Evolutionary conservation across 1,140 invertebrate species (phyloP).

Genomic region (Zaprionus nigranus): DNA sequence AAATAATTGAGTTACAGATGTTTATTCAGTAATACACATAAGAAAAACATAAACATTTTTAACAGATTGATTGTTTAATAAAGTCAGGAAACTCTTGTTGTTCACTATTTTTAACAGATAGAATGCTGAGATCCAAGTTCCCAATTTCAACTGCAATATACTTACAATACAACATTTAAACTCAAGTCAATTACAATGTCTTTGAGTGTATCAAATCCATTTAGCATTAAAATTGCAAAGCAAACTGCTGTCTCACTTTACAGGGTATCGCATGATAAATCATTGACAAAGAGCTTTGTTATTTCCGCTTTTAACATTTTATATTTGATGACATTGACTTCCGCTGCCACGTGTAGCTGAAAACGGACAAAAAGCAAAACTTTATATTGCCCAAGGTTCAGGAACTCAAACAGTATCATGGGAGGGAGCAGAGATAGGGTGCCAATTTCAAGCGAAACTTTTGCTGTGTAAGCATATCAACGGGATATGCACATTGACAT

Average conservation of each 20-base stretch:
- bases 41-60: no score
- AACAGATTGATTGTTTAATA: no score
- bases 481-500: constrained; percentile 58
- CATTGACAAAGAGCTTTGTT: constrained; percentile 44
- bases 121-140: neutral
- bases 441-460: constrained; percentile 9
- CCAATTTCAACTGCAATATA: neutral
- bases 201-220: neutral
- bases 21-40: no score
- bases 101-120: no score
- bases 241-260: constrained; percentile 3
- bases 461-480: constrained; percentile 21
- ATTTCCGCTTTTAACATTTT: constrained; percentile 69
- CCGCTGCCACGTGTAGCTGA: constrained; percentile 36
- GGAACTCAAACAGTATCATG: neutral
- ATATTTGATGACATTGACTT: constrained; percentile 66
- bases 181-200: neutral
- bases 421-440: neutral
- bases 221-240: neutral
- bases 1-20: no score
- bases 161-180: neutral
- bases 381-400: constrained; percentile 38
- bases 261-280: constrained; percentile 11
- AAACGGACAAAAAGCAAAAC: constrained; percentile 24
- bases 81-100: no score